Evolutionary conservation across 2,113 vertebrate genomes (phyloP), one percentile per base, ranked within the genome.

Genomic region (Pterophyllum scalare): DNA sequence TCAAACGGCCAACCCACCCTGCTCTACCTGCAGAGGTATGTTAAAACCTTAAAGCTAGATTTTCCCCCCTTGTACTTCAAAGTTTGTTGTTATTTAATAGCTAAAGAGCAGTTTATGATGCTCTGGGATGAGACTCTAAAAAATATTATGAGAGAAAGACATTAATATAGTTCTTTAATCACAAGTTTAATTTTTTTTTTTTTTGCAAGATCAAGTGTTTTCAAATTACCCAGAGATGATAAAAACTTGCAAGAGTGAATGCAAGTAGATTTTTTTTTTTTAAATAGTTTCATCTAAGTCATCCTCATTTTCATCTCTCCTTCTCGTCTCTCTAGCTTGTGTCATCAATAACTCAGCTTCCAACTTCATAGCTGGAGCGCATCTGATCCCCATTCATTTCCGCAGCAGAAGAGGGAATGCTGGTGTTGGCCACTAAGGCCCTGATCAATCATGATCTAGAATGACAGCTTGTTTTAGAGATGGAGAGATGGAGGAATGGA

Each of bases 401-500:
- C 82, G 91, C 65, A 88, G 87, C 72, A 81, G 88, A 93, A 94
- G 93, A 94, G 92, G 81, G 89, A 94, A 80, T 79, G 90, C 82
- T 79, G 92, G 93, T 93, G 79, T 93, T 92, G 82, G 82, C 89
- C 87, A 91, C 86, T 80, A 83, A 87, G 88, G 85, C 91, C 89
- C 89, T 81, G 93, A 89, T 96, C 94, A 90, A 88, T 96, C 90
- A 94, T 88, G 95, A 95, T 95, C 88, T 90, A 84, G 86, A 89
- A 87, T 38, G 26, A 92, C 88, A 91, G 88, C 75, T 87, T 90
- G 92, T 89, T 88, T 94, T 93, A 93, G 88, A 85, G 79, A 91
- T 72, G 77, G 80, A 82, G 82, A 86, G 89, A 88, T 80, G 83
- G 83, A 88, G 80, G 62, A 87, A 91, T 77, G 77, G 79, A 84